These are phyloP conservation scores for Proterorhinus semilunaris DNA, from an alignment of 2,113 vertebrate genomes.

Conservation along the genomic window DNA sequence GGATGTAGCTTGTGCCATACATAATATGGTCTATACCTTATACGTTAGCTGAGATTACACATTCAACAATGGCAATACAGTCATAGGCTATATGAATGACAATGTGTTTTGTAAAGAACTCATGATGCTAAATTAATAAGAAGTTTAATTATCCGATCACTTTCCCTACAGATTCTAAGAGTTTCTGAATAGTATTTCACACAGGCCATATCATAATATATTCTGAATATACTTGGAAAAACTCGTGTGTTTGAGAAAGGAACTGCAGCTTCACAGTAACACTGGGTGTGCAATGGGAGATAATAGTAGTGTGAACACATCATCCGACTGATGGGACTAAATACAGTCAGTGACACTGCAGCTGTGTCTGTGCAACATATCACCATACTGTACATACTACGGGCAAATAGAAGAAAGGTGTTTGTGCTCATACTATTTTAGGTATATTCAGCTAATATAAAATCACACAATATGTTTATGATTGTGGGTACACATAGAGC, in stretches of 20 bases:
- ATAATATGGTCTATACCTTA: not conserved
- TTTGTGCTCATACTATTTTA: too few species aligned
- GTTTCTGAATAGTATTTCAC: too few species aligned
- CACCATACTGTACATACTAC: too few species aligned
- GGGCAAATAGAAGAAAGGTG: too few species aligned
- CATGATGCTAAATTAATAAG: too few species aligned
- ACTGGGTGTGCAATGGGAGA: not conserved
- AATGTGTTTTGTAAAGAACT: too few species aligned
- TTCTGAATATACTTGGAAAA: too few species aligned
- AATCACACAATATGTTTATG: not conserved
- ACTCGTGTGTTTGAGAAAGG: not conserved
- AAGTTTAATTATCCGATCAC: too few species aligned
- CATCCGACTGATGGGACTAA: constrained; percentile 12
- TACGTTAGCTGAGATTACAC: not conserved
- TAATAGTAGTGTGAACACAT: not conserved
- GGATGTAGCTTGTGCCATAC: not conserved
- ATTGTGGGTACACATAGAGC: not conserved
- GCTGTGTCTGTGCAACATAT: constrained; percentile 13
- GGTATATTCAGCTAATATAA: not conserved
- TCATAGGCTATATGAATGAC: too few species aligned
- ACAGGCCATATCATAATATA: too few species aligned
- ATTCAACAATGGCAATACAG: not conserved
- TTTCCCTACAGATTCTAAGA: too few species aligned
- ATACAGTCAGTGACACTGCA: constrained; percentile 12
- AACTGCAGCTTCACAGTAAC: not conserved